These are phyloP conservation scores for Clinocottus analis DNA, from an alignment of 2,113 vertebrate species.

Conservation along the genomic window DNA sequence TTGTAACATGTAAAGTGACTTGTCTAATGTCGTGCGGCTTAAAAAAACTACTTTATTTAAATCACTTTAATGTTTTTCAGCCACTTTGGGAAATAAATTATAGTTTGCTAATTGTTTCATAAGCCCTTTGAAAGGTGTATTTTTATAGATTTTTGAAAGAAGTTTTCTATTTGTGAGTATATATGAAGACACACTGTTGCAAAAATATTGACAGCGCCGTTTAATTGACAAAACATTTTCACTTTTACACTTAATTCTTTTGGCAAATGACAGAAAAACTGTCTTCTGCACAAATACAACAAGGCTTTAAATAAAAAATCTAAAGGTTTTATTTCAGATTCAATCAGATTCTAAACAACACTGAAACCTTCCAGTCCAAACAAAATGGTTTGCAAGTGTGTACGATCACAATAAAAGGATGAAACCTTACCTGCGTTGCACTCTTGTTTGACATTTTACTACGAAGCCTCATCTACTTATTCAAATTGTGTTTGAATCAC, in stretches of 20 bases:
- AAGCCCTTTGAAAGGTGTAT: conserved; percentile 20
- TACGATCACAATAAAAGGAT: conserved; percentile 56
- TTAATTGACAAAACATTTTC: conserved; percentile 5
- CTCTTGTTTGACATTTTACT: not conserved
- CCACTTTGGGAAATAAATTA: not conserved
- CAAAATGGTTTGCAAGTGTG: conserved; percentile 37
- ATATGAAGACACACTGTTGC: not conserved
- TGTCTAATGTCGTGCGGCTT: conserved; percentile 17
- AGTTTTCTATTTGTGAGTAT: not conserved
- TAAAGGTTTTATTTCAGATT: not conserved
- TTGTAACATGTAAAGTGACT: not conserved
- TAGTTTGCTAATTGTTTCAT: conserved; percentile 14
- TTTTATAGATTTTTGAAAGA: conserved; percentile 24
- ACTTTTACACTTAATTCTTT: not conserved
- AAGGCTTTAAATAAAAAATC: not conserved
- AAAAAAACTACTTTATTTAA: not conserved
- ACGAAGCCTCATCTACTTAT: not conserved
- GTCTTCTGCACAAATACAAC: conserved; percentile 11
- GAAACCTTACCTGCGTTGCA: not conserved
- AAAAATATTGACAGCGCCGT: conserved; percentile 25
- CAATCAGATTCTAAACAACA: not conserved
- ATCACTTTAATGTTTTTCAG: not conserved
- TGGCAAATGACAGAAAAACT: not conserved
- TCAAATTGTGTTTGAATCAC: not conserved
- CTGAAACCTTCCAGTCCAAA: not conserved